Evolutionary conservation across 2,888 invertebrate species (phyloP), one percentile per base, ranked within the genome.

Genomic region (Caenorhabditis uteleia): DNA sequence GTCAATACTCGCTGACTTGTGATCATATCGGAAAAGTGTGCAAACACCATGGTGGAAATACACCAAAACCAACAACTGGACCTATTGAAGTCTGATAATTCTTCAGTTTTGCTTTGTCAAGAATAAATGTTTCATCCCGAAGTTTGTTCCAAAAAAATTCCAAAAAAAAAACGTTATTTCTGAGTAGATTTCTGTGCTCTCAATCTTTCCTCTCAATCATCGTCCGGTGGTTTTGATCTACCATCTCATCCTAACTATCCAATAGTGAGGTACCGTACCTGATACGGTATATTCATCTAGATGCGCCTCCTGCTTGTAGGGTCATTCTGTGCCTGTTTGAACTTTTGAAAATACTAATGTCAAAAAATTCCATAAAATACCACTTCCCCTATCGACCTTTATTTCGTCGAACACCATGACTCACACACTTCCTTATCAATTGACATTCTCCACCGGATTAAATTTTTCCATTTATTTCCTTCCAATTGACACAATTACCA

Each of bases 231-330:
- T 57, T 26, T n/a, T 43, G 46, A 16, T 47, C 60, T 0, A 23
- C 51, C 8, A 31, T 36, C n/a, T 34, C 51, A 8, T 25, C 38
- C 5, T 26, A 5, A 12, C 12, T n/a, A 7, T 40, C 43, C 36
- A 66, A 26, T 14, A 70, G 38, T 7, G 64, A 64, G 49, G 62
- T 64, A n/a, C 67, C 70, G 43, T 59, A 70, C 38, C 64, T 46
- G 8, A 67, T 49, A 5, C 57, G 67, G 55, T 70, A 59, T 40
- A 64, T 43, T 43, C 42, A 27, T 26, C 27, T 7, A 27, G 20
- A 8, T 43, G 26, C 7, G n/a, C 26, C n/a, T n/a, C n/a, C n/a
- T n/a, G n/a, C n/a, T n/a, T n/a, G n/a, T n/a, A n/a, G n/a, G n/a
- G n/a, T n/a, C n/a, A n/a, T n/a, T n/a, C n/a, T n/a, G 8, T 14